phyloP scores from a whole-genome alignment of 2,797 vertebrate genomes.

The Phoebastria nigripes region DNA sequence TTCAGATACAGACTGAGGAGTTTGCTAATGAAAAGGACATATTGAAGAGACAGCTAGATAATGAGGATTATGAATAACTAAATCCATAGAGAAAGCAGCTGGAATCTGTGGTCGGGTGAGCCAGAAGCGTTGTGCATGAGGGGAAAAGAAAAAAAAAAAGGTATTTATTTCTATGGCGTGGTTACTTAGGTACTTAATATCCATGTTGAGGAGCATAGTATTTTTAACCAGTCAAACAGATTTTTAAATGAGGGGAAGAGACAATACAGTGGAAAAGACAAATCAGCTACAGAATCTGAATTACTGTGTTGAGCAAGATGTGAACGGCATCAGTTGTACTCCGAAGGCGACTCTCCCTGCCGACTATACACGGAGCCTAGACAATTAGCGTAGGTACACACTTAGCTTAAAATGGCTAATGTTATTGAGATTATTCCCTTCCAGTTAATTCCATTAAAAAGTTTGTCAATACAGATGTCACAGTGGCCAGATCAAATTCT shows the following conservation, averaged over 20 bases:
- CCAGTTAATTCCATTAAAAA: background rate
- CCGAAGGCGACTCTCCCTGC: accelerated
- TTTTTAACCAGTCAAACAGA: background rate
- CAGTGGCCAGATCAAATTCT: background rate
- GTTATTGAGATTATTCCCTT: background rate
- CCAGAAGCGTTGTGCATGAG: background rate
- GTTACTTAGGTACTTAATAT: background rate
- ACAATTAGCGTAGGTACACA: background rate
- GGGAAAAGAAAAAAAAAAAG: background rate
- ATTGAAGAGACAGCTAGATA: background rate
- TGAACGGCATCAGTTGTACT: background rate
- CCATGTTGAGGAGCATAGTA: background rate
- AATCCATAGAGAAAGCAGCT: background rate
- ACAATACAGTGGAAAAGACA: background rate
- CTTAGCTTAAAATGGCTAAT: background rate
- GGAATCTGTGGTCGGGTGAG: background rate
- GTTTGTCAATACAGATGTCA: background rate
- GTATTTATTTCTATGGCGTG: background rate
- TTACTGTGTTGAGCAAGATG: background rate
- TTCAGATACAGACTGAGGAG: background rate
- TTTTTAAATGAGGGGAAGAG: background rate
- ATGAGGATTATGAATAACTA: background rate
- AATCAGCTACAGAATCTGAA: background rate
- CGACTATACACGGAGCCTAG: accelerated
- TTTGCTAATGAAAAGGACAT: background rate